These are phyloP conservation scores for Sternotherus odoratus DNA, from an alignment of 2,797 vertebrate species.

Conservation along the genomic window DNA sequence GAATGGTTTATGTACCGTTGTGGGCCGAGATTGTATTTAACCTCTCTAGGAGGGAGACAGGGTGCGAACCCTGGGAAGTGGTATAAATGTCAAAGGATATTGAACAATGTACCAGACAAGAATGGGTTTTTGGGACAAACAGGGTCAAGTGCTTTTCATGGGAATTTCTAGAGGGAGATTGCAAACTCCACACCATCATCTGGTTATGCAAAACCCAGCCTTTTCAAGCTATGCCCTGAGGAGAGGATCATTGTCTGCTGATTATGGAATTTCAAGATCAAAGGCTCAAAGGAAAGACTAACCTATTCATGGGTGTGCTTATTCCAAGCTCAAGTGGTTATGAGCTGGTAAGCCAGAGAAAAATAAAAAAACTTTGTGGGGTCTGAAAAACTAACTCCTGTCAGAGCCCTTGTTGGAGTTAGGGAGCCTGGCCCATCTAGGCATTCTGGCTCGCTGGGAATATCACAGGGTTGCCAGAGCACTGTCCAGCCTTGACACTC, in stretches of 20 bases:
- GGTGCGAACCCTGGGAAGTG: background rate
- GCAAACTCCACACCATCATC: background rate
- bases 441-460: no score
- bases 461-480: no score
- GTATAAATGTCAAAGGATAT: background rate
- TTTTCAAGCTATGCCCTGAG: background rate
- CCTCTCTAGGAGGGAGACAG: background rate
- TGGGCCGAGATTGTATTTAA: background rate
- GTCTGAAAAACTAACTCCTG: background rate
- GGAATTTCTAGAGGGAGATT: background rate
- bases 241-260: background rate
- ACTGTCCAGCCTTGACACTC: no score
- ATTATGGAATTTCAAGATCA: background rate
- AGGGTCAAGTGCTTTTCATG: background rate
- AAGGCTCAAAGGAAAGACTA: background rate
- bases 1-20: background rate
- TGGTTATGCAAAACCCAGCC: background rate
- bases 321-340: background rate
- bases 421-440: no score
- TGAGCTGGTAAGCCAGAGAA: background rate
- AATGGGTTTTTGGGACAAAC: background rate
- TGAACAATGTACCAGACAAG: background rate
- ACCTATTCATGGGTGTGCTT: background rate
- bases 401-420: background rate
- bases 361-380: background rate